phyloP scores from a whole-genome alignment of 2,888 invertebrate species.

The Gibbula magus region DNA sequence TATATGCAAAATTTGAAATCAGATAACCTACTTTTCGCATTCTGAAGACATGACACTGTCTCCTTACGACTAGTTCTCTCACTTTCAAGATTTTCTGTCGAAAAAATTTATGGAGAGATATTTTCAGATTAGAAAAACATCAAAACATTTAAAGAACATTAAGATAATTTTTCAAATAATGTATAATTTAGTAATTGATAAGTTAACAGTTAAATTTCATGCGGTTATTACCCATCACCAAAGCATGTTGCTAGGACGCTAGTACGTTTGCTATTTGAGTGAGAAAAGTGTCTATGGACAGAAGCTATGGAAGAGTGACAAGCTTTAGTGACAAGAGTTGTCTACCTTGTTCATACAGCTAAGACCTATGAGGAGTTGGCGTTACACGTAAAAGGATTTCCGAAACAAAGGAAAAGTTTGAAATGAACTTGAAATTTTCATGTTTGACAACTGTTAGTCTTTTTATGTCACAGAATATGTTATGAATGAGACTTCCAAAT shows the following conservation, averaged over 20 bases:
- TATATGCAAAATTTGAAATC: neutral
- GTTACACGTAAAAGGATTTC: too few species aligned
- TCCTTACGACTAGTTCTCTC: conserved; percentile 58
- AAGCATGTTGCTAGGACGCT: neutral
- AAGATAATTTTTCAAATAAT: too few species aligned
- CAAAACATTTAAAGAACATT: too few species aligned
- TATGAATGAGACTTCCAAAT: too few species aligned
- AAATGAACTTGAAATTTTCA: too few species aligned
- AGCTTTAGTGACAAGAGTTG: conserved; percentile 3
- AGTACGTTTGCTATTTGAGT: neutral
- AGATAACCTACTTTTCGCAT: conserved; percentile 59
- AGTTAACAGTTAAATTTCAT: too few species aligned
- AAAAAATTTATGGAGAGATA: neutral
- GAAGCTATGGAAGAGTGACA: neutral
- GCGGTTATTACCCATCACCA: neutral
- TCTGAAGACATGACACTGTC: conserved; percentile 56
- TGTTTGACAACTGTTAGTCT: too few species aligned
- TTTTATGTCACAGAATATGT: too few species aligned
- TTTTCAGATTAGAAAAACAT: too few species aligned
- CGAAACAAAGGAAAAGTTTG: too few species aligned
- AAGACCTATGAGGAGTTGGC: neutral
- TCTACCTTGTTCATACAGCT: neutral
- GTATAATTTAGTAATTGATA: too few species aligned
- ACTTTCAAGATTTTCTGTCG: conserved; percentile 57
- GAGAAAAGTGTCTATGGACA: neutral